Base-by-base conservation (phyloP, 2,797 vertebrate genomes). In the Gadopsis marmoratus region DNA sequence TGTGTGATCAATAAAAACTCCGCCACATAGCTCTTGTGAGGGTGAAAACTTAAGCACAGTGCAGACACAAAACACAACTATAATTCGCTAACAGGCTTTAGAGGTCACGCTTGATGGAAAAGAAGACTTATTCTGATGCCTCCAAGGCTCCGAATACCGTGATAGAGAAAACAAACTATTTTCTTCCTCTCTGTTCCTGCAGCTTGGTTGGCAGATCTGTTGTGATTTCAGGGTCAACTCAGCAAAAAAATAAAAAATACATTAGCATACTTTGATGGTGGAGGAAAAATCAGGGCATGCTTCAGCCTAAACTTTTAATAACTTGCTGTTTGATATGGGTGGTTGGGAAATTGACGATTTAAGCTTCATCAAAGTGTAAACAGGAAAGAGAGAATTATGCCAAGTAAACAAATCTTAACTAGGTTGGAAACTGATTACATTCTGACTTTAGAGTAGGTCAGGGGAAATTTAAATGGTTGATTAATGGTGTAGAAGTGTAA, bases 301-400 rank as follows among this genome's bases (percentile, higher is more conserved):
- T 59, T 84, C n/a, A 0, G 12, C 55, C 58, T 67, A 39, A 80
- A 89, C 65, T 76, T 81, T 77, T 78, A 86, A 76, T 82, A 88
- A 43, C 33, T 54, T 39, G 31, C 74, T 48, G 78, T 78, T 86
- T 86, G 79, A 88, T 83, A 70, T 39, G 70, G 62, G 58, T 53
- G 84, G 81, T 70, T 82, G 80, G 60, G 79, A 85, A 91, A 86
- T 51, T 59, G 61, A 82, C 77, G 80, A 81, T 79, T 89, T 80
- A 81, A 72, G 84, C 81, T 64, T 81, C 67, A 89, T 89, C 51
- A 83, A 88, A 84, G 74, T 86, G 88, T 90, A 23, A 92, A 74
- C 17, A 62, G 26, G 65, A 43, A 74, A 70, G 58, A 43, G 16
- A 63, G 72, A 51, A 76, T 68, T 54, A 63, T 63, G 86, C 76